Conservation (phyloP, 2,888 invertebrate genomes). For the Physocephala rufipes region DNA sequence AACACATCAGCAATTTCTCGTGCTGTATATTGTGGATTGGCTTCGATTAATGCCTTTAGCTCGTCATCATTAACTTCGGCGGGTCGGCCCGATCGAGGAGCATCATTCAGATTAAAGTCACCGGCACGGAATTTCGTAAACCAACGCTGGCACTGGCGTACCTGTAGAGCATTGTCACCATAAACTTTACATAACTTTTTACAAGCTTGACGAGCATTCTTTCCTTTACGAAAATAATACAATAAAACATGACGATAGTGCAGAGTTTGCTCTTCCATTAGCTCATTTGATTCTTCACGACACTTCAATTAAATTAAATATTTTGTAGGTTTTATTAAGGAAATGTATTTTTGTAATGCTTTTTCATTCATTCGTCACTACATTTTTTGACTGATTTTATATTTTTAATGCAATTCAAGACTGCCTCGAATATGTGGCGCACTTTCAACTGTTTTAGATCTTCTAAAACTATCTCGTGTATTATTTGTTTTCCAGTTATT, state of each 20-base stretch:
- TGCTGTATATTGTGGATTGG: not conserved
- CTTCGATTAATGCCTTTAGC: not conserved
- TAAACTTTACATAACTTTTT: constrained; percentile 3
- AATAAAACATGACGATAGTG: constrained; percentile 6
- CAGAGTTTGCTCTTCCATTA: not conserved
- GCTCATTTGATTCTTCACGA: too few relatives aligned
- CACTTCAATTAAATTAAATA: too few relatives aligned
- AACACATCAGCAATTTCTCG: not conserved
- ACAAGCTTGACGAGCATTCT: not conserved
- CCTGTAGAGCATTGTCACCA: constrained; percentile 7
- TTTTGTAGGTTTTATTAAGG: too few relatives aligned
- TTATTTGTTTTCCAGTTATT: too few relatives aligned
- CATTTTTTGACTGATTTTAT: too few relatives aligned
- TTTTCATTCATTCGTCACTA: too few relatives aligned
- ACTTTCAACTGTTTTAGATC: too few relatives aligned
- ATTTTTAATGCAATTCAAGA: too few relatives aligned
- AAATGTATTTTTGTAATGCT: too few relatives aligned
- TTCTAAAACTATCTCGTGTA: too few relatives aligned
- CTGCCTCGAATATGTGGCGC: too few relatives aligned
- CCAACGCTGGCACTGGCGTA: constrained; percentile 1
- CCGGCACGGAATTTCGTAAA: constrained; percentile 8
- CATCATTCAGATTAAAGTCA: not conserved
- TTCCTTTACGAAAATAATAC: constrained; percentile 15
- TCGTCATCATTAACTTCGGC: not conserved
- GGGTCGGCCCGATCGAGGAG: not conserved